Evolutionary conservation across 2,888 invertebrate species (phyloP).

Genomic region (Cosmopolites sordidus): DNA sequence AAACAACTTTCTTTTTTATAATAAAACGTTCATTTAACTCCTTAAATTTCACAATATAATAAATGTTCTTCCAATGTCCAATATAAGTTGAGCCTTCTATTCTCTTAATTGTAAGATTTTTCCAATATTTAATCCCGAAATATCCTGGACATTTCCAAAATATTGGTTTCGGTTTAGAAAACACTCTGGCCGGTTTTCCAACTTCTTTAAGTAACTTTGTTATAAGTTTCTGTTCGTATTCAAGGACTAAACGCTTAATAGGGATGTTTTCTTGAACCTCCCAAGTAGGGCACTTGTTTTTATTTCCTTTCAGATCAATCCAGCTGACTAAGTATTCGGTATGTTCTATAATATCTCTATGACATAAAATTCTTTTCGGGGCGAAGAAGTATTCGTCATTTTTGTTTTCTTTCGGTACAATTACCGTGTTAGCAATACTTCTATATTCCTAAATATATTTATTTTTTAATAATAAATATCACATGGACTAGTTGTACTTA

Average conservation of each 20-base stretch:
- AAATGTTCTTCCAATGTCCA: background rate
- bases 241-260: background rate
- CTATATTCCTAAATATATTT: background rate
- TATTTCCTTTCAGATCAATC: background rate
- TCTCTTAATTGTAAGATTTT: background rate
- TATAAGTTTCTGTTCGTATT: background rate
- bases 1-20: constrained; percentile 2
- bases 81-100: background rate
- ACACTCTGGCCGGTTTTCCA: background rate
- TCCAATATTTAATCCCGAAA: constrained; percentile 4
- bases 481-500: too few relatives aligned
- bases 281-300: background rate
- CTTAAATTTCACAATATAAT: constrained; percentile 3
- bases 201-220: background rate
- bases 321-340: constrained; percentile 1
- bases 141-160: constrained; percentile 9
- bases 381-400: background rate
- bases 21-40: background rate
- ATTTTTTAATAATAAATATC: too few relatives aligned
- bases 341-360: background rate
- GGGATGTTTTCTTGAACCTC: background rate
- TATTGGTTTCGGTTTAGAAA: background rate
- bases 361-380: constrained; percentile 1
- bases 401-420: constrained; percentile 1
- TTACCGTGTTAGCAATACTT: background rate